A percentile compares a stretch with the other conserved stretches of the same genome.
These are phyloP conservation scores for Parasteatoda tepidariorum DNA, from an alignment of 1,140 invertebrate genomes.

Conservation along the genomic window DNA sequence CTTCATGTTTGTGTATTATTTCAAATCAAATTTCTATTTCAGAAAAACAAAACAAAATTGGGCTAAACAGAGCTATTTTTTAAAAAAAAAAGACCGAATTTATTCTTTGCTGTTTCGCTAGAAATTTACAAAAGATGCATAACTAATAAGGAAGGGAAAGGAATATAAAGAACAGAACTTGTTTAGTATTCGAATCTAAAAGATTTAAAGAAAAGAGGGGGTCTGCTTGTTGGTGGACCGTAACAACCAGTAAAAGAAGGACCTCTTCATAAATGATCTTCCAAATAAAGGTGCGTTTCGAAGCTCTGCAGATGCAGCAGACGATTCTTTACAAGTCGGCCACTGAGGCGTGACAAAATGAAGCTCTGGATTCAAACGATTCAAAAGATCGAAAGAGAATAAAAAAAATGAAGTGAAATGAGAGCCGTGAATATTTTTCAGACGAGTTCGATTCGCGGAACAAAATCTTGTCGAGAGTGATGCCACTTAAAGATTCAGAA, in stretches of 20 bases:
- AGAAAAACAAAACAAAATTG: too few species aligned
- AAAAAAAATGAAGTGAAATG: not conserved
- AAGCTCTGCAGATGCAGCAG: not conserved
- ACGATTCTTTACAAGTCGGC: not conserved
- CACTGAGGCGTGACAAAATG: not conserved
- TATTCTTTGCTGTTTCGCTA: too few species aligned
- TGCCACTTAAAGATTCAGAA: not conserved
- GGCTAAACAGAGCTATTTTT: too few species aligned
- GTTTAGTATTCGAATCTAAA: not conserved
- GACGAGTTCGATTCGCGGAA: not conserved
- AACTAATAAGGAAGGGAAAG: too few species aligned
- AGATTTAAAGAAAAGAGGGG: not conserved
- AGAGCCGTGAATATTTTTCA: not conserved
- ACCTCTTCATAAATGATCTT: not conserved
- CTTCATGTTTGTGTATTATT: too few species aligned
- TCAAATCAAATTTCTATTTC: too few species aligned
- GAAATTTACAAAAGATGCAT: too few species aligned
- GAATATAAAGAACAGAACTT: not conserved
- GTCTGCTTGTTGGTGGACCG: not conserved
- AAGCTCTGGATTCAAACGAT: not conserved
- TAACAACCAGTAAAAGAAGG: not conserved
- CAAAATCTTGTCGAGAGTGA: not conserved
- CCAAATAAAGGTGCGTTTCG: not conserved
- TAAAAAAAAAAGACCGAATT: too few species aligned
- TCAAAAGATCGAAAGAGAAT: not conserved